These are phyloP conservation scores for Gryllus longicercus DNA, from an alignment of 2,888 invertebrate species.

Conservation along the genomic window DNA sequence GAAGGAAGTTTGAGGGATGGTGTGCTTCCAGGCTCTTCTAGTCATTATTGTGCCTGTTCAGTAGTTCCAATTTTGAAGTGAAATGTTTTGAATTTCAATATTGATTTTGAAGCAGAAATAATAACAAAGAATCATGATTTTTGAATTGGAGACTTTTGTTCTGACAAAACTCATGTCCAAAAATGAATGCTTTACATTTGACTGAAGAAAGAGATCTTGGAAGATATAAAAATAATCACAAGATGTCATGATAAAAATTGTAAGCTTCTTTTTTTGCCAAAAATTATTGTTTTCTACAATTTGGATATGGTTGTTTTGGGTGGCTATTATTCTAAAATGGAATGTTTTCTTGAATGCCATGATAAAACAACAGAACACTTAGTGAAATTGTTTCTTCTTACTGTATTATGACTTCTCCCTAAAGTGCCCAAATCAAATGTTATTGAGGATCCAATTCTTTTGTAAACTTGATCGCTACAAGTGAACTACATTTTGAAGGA, in stretches of 20 bases:
- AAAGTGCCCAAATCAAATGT: constrained; percentile 1
- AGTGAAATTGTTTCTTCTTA: too few relatives aligned
- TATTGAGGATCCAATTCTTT: neutral
- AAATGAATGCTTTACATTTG: too few relatives aligned
- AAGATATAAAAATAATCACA: too few relatives aligned
- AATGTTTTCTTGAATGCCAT: neutral
- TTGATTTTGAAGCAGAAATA: too few relatives aligned
- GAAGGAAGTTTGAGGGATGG: neutral
- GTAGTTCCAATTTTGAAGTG: neutral
- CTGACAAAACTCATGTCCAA: too few relatives aligned
- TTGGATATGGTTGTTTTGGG: neutral
- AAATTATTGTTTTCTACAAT: neutral
- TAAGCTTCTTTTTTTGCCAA: too few relatives aligned
- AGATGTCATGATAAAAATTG: too few relatives aligned
- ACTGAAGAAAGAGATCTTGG: too few relatives aligned
- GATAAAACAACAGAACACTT: neutral
- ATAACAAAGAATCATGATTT: too few relatives aligned
- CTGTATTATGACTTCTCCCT: neutral
- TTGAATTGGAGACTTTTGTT: too few relatives aligned
- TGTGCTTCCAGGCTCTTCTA: neutral
- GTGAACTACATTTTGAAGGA: neutral
- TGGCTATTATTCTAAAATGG: neutral
- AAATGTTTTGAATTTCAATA: too few relatives aligned
- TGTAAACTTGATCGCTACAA: neutral
- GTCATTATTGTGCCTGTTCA: constrained; percentile 11